phyloP scores from a whole-genome alignment of 2,888 invertebrate genomes.

The Meta bourneti region DNA sequence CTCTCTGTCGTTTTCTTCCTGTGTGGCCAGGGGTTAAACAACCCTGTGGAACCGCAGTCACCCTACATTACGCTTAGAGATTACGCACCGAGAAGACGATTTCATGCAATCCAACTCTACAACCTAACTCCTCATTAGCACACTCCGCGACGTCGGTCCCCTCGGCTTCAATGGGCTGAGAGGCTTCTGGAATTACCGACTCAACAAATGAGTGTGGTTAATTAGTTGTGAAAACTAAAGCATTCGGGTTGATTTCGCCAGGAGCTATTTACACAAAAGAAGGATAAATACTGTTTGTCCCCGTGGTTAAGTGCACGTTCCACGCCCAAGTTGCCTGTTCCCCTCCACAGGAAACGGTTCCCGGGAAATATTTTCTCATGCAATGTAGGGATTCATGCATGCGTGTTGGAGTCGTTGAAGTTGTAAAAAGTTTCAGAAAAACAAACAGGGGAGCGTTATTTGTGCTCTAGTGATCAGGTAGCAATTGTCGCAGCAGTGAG shows the following conservation, averaged over 20 bases:
- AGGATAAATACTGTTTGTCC: conserved; percentile 30
- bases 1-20: conserved; percentile 55
- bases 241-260: conserved; percentile 37
- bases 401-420: too few relatives aligned
- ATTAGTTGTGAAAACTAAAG: conserved; percentile 58
- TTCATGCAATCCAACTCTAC: neutral
- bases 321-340: neutral
- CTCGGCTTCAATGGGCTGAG: neutral
- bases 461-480: neutral
- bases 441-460: neutral
- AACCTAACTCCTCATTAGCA: conserved; percentile 20
- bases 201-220: conserved; percentile 16
- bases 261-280: conserved; percentile 50
- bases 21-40: conserved; percentile 73
- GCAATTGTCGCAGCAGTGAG: neutral
- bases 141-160: neutral
- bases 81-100: conserved; percentile 15
- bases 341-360: neutral
- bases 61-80: conserved; percentile 65
- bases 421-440: neutral
- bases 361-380: conserved; percentile 2
- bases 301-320: conserved; percentile 2
- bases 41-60: conserved; percentile 39
- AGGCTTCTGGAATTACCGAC: conserved; percentile 41
- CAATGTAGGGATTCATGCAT: neutral